phyloP scores from a whole-genome alignment of 2,113 vertebrate species.

The Tachycineta bicolor region DNA sequence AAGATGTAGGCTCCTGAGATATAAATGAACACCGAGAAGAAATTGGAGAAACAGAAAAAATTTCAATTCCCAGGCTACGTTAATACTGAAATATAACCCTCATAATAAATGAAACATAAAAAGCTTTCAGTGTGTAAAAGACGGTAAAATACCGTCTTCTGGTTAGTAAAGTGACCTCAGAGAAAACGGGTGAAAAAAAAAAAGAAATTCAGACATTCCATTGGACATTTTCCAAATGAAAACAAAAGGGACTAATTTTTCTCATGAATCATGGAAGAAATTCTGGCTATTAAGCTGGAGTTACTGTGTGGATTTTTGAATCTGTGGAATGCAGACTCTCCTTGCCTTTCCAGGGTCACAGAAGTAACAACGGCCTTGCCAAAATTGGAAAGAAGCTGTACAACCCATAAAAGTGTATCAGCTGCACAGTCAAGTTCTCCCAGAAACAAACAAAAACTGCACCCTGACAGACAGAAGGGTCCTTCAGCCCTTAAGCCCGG shows the following conservation, averaged over 20 bases:
- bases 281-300: background rate
- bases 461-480: background rate
- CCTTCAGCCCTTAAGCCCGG: background rate
- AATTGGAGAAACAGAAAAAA: constrained; percentile 7
- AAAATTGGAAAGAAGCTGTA: constrained; percentile 26
- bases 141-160: background rate
- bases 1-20: background rate
- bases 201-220: background rate
- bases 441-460: background rate
- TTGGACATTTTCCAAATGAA: background rate
- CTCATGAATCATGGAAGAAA: background rate
- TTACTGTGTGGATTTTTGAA: background rate
- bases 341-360: constrained; percentile 10
- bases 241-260: background rate
- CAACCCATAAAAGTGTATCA: background rate
- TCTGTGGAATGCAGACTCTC: constrained; percentile 2
- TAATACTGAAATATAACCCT: constrained; percentile 25
- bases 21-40: background rate
- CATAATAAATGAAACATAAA: constrained; percentile 4
- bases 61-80: background rate
- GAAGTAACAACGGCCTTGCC: background rate
- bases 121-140: background rate
- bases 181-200: background rate
- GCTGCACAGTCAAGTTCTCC: background rate
- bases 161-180: constrained; percentile 11